Evolutionary conservation across 2,888 invertebrate genomes (phyloP).

Genomic region (Chalcosyrphus nemorum): DNA sequence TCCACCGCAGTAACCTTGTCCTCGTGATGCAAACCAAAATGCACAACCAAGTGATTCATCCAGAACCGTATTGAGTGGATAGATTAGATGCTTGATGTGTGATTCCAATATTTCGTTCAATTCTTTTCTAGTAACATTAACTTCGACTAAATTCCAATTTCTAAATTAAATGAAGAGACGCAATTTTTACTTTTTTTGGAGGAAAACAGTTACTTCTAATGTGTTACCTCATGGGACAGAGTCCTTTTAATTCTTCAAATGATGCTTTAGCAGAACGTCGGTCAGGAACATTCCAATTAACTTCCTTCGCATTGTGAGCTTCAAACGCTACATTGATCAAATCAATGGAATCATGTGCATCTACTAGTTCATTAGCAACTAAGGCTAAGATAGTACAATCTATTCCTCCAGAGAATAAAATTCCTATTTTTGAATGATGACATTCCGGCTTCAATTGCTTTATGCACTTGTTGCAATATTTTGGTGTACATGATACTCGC

Average conservation of each 20-base stretch:
- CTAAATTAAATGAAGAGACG: constrained; percentile 80
- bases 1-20: constrained; percentile 82
- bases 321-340: constrained; percentile 97
- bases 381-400: constrained; percentile 96
- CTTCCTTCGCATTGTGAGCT: constrained; percentile 75
- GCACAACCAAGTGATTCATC: constrained; percentile 98
- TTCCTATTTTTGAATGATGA: constrained; percentile 87
- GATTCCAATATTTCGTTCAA: constrained; percentile 84
- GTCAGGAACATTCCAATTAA: constrained; percentile 90
- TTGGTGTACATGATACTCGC: constrained; percentile 85
- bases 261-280: constrained; percentile 90
- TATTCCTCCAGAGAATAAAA: constrained; percentile 97
- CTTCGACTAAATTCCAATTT: constrained; percentile 92
- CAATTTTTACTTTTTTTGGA: too few relatives aligned
- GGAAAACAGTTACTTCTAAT: too few relatives aligned
- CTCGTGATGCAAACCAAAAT: constrained; percentile 97
- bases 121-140: constrained; percentile 88
- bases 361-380: constrained; percentile 88
- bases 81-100: constrained; percentile 89
- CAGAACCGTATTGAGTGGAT: constrained; percentile 92
- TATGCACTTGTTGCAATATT: constrained; percentile 85
- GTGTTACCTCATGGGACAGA: constrained; percentile 87
- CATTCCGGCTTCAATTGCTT: constrained; percentile 79
- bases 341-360: constrained; percentile 89
- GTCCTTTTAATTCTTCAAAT: constrained; percentile 85